These are phyloP conservation scores for Cyclura pinguis DNA, from an alignment of 2,797 vertebrate genomes.

Conservation along the genomic window DNA sequence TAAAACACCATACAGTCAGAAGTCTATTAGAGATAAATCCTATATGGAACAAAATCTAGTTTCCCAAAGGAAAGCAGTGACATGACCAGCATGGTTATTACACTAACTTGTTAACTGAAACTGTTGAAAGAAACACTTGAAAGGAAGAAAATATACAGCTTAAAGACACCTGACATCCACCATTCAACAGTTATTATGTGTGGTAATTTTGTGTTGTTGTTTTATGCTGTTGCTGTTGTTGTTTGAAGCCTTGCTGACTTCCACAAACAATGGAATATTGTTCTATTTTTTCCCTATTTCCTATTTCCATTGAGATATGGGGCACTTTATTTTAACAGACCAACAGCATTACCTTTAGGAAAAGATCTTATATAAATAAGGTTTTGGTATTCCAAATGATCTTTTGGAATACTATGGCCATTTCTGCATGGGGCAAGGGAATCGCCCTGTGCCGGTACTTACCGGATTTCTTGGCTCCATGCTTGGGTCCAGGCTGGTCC, in stretches of 20 bases:
- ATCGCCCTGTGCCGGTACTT: no score
- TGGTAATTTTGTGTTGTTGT: no score
- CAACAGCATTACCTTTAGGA: neutral
- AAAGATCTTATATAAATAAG: neutral
- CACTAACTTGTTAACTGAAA: neutral
- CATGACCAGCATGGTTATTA: slow-evolving; percentile 11
- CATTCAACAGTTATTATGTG: neutral
- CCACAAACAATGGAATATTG: slow-evolving; percentile 7
- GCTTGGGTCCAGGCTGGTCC: no score
- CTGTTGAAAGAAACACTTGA: neutral
- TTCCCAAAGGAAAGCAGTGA: neutral
- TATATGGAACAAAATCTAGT: neutral
- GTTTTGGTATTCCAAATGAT: neutral
- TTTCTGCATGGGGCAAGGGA: no score
- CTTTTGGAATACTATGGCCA: neutral
- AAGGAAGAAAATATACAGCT: neutral
- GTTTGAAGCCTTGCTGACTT: neutral
- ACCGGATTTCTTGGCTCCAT: no score
- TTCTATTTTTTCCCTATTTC: neutral
- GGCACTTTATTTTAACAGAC: neutral
- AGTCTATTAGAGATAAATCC: neutral
- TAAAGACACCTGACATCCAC: neutral
- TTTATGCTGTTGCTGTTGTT: neutral
- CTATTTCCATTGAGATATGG: neutral
- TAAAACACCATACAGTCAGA: slow-evolving; percentile 33